phyloP scores from a whole-genome alignment of 1,140 invertebrate genomes.

The Tetramorium parvispinum region DNA sequence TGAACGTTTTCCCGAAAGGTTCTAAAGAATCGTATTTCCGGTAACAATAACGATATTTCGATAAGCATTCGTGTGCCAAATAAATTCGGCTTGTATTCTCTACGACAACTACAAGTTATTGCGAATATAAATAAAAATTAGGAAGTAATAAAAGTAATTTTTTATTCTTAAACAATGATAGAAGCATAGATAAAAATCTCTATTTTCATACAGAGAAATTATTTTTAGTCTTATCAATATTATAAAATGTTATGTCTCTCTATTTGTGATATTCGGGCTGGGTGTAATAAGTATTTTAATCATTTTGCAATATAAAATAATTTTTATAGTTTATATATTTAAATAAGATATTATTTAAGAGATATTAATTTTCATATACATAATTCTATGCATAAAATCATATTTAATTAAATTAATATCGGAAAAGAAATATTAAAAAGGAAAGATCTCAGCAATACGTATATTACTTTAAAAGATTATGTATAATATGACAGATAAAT shows the following conservation, averaged over 20 bases:
- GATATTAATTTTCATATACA: neutral
- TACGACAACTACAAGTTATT: neutral
- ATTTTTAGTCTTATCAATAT: neutral
- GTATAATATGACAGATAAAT: neutral
- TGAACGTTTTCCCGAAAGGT: slow-evolving; percentile 42
- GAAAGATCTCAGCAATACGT: neutral
- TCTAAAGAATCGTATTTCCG: slow-evolving; percentile 13
- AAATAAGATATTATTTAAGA: neutral
- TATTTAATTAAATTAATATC: neutral
- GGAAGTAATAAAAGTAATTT: neutral
- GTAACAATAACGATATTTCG: neutral
- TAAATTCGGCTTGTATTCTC: neutral
- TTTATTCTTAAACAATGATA: neutral
- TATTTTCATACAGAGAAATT: neutral
- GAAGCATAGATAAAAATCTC: neutral
- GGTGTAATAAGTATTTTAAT: neutral
- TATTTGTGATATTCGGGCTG: neutral
- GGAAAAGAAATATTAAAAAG: neutral
- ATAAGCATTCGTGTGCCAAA: neutral
- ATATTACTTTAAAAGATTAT: too few species aligned
- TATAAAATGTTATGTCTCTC: neutral
- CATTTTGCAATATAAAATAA: neutral
- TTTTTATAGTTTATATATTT: neutral
- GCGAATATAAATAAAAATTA: neutral
- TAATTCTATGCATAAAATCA: neutral